These are phyloP conservation scores for Andrena camellia DNA, from an alignment of 2,888 invertebrate genomes.

Conservation along the genomic window DNA sequence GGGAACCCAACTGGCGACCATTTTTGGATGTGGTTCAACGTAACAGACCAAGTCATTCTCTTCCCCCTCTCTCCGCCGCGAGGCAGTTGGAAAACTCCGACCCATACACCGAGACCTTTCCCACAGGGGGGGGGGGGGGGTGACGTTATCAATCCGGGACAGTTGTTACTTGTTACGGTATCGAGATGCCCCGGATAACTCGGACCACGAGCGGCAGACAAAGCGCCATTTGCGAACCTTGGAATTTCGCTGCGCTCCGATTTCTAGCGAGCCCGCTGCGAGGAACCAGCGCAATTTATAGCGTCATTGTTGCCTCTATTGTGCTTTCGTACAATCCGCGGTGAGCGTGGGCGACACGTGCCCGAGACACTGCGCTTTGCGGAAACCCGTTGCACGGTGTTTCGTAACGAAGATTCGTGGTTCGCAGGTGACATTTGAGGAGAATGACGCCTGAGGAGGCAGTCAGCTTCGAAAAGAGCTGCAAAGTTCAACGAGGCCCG, in stretches of 20 bases:
- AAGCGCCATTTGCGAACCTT: conserved; percentile 47
- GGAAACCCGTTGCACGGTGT: conserved; percentile 22
- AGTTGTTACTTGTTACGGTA: conserved; percentile 53
- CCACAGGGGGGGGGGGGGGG: neutral
- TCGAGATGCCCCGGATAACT: conserved; percentile 52
- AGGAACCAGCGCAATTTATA: conserved; percentile 44
- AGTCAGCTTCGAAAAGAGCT: neutral
- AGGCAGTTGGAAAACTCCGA: neutral
- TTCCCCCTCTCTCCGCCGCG: too few species aligned
- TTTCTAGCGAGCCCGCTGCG: conserved; percentile 46
- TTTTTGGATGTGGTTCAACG: conserved; percentile 52
- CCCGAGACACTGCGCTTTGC: conserved; percentile 21
- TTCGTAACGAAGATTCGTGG: neutral
- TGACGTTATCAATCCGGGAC: conserved; percentile 41
- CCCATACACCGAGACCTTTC: neutral
- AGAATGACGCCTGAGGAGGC: neutral
- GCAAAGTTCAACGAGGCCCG: neutral
- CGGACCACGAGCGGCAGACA: conserved; percentile 20
- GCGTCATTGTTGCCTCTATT: conserved; percentile 48
- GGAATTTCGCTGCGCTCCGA: conserved; percentile 55
- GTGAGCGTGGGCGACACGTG: conserved; percentile 39
- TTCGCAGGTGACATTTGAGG: conserved; percentile 23
- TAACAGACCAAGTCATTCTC: conserved; percentile 32
- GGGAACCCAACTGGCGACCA: conserved; percentile 31
- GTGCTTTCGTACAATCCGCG: conserved; percentile 16